Percentiles rank a stretch among this genome's conserved stretches.
phyloP scores from a whole-genome alignment of 2,888 invertebrate species.

The Drosophila paranaensis region DNA sequence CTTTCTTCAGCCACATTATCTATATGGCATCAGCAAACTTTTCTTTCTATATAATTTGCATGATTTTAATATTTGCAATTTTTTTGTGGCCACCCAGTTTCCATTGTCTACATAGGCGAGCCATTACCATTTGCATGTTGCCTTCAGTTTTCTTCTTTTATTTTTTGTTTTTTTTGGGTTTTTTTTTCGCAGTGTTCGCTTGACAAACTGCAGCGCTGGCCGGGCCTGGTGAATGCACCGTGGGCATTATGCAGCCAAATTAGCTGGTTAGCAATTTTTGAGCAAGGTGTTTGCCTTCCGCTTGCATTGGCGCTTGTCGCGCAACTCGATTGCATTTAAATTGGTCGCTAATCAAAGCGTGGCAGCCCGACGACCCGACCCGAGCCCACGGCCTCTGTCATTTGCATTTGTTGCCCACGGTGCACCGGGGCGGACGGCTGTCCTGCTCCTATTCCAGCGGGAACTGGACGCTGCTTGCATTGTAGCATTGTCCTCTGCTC shows the following conservation, averaged over 20 bases:
- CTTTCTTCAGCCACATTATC: neutral
- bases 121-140: slow-evolving; percentile 71
- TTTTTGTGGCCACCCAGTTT: slow-evolving; percentile 35
- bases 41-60: slow-evolving; percentile 4
- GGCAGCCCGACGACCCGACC: slow-evolving; percentile 28
- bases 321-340: slow-evolving; percentile 71
- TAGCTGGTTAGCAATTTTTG: slow-evolving; percentile 36
- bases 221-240: slow-evolving; percentile 36
- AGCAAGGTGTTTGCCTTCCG: slow-evolving; percentile 37
- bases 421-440: slow-evolving; percentile 28
- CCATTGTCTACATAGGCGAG: slow-evolving; percentile 57
- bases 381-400: slow-evolving; percentile 38
- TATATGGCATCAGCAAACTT: neutral
- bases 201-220: slow-evolving; percentile 70
- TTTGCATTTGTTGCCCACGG: slow-evolving; percentile 72
- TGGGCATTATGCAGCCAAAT: slow-evolving; percentile 45
- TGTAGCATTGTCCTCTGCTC: slow-evolving; percentile 56
- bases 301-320: slow-evolving; percentile 25
- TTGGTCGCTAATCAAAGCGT: slow-evolving; percentile 72
- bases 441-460: slow-evolving; percentile 41
- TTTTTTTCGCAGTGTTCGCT: slow-evolving; percentile 45
- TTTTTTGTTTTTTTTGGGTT: slow-evolving; percentile 18
- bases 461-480: slow-evolving; percentile 53
- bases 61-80: slow-evolving; percentile 8
- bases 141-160: slow-evolving; percentile 25